A percentile compares a stretch with the other conserved stretches of the same genome.
phyloP scores from a whole-genome alignment of 1,140 invertebrate species.

The Pogonognathellus flavescens region DNA sequence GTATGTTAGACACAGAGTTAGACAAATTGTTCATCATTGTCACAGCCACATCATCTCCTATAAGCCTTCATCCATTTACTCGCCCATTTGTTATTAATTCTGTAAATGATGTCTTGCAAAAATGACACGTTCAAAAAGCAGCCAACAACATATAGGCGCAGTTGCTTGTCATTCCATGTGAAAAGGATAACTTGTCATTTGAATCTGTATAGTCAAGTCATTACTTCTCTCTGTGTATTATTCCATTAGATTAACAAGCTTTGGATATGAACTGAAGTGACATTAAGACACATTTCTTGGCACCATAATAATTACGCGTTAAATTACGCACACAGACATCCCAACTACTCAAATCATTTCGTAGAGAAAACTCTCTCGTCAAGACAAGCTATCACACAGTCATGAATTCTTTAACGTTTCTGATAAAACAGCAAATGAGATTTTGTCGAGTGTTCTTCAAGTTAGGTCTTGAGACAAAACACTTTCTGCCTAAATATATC shows the following conservation, averaged over 20 bases:
- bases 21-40: constrained; percentile 41
- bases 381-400: background rate
- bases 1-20: background rate
- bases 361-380: too few species aligned
- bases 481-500: too few species aligned
- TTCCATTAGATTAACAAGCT: background rate
- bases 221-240: background rate
- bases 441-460: too few species aligned
- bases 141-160: background rate
- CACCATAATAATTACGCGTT: background rate
- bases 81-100: constrained; percentile 43
- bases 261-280: background rate
- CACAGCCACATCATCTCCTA: constrained; percentile 36
- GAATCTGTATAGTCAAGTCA: background rate
- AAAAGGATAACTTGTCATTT: constrained; percentile 20
- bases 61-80: constrained; percentile 20
- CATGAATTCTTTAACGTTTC: too few species aligned
- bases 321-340: background rate
- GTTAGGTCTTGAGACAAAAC: too few species aligned
- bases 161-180: background rate
- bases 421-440: too few species aligned
- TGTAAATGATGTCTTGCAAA: constrained; percentile 36
- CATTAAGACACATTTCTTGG: background rate
- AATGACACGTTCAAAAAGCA: constrained; percentile 36
- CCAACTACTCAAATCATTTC: background rate